Percentiles rank a stretch among this genome's conserved stretches.
These are phyloP conservation scores for Conchocele bisecta DNA, from an alignment of 2,888 invertebrate species.

Conservation along the genomic window DNA sequence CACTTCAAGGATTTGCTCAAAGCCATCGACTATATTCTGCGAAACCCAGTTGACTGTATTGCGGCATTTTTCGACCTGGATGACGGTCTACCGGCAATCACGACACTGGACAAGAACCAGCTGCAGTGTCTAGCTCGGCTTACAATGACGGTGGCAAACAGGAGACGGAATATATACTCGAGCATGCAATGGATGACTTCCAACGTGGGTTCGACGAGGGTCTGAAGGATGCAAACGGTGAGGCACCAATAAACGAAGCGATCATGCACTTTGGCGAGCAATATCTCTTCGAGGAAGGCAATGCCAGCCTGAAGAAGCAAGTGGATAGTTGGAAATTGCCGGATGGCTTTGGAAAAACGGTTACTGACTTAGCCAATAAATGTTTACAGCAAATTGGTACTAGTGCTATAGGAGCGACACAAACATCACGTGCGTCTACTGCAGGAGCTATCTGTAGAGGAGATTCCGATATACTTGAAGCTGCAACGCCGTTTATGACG, in stretches of 20 bases:
- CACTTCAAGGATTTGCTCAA: slow-evolving; percentile 8
- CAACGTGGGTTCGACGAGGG: slow-evolving; percentile 33
- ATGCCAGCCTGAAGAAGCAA: too few species aligned
- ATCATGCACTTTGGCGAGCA: neutral
- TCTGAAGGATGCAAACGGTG: slow-evolving; percentile 11
- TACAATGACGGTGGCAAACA: slow-evolving; percentile 29
- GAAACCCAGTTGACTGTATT: slow-evolving; percentile 22
- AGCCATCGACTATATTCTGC: slow-evolving; percentile 10
- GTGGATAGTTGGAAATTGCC: too few species aligned
- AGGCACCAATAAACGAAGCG: slow-evolving; percentile 26
- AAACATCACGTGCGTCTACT: too few species aligned
- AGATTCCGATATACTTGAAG: too few species aligned
- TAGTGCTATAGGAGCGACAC: too few species aligned
- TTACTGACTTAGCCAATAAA: too few species aligned
- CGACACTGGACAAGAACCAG: too few species aligned
- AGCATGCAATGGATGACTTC: slow-evolving; percentile 40
- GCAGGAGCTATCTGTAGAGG: too few species aligned
- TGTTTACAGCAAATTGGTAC: too few species aligned
- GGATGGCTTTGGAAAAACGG: too few species aligned
- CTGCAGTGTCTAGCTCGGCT: too few species aligned
- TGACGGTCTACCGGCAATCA: slow-evolving; percentile 1
- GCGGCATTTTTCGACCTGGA: slow-evolving; percentile 25
- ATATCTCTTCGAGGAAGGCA: neutral
- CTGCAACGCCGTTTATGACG: too few species aligned
- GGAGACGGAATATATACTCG: slow-evolving; percentile 8